A percentile compares a stretch with the other conserved stretches of the same genome.
Conservation (phyloP, 2,888 invertebrate genomes). For the Lycophotia porphyrea region DNA sequence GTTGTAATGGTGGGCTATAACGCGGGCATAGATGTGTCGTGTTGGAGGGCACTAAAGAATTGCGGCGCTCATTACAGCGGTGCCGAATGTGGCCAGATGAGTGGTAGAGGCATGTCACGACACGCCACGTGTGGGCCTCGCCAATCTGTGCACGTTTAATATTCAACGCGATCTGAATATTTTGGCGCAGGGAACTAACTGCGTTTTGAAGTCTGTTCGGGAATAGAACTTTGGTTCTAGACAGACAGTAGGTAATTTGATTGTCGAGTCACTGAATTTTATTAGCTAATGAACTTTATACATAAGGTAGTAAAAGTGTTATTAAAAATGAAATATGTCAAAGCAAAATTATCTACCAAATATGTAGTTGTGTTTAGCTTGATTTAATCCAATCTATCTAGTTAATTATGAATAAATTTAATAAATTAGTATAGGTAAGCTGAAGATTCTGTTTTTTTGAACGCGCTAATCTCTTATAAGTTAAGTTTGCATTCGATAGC, state of each 20-base stretch:
- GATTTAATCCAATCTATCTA: neutral
- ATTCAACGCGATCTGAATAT: conserved; percentile 53
- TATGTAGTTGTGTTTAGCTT: neutral
- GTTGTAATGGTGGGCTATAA: conserved; percentile 72
- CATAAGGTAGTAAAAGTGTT: neutral
- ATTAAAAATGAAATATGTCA: neutral
- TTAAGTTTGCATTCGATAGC: neutral
- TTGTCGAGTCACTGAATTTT: neutral
- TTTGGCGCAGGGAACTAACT: conserved; percentile 24
- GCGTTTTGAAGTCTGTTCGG: conserved; percentile 36
- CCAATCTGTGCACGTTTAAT: conserved; percentile 59
- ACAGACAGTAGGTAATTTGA: neutral
- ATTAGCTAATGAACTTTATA: neutral
- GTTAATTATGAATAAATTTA: too few relatives aligned
- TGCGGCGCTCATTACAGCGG: conserved; percentile 80
- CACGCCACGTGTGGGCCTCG: conserved; percentile 65
- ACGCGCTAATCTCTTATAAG: neutral
- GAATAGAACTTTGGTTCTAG: conserved; percentile 8
- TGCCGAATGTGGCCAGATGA: conserved; percentile 78
- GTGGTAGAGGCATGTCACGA: conserved; percentile 78
- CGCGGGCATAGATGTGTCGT: conserved; percentile 76
- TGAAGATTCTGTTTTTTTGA: neutral
- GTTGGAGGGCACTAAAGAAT: conserved; percentile 82
- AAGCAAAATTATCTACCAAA: neutral
- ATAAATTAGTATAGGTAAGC: neutral